phyloP scores from a whole-genome alignment of 2,113 vertebrate species.

The Nestor notabilis region DNA sequence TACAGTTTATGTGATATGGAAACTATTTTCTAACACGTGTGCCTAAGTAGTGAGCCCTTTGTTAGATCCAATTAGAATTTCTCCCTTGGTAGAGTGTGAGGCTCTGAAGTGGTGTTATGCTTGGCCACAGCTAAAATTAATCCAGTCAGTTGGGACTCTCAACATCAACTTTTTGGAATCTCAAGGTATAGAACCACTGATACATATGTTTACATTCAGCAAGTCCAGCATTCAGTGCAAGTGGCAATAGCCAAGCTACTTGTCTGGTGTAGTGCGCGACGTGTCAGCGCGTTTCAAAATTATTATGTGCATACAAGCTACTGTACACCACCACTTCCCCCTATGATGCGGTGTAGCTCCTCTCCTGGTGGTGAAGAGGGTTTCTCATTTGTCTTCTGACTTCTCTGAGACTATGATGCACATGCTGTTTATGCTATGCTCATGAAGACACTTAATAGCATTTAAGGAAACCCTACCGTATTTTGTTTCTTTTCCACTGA shows the following conservation, averaged over 20 bases:
- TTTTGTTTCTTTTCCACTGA: not conserved
- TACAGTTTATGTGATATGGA: conserved; percentile 62
- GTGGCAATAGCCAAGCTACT: not conserved
- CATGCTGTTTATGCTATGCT: not conserved
- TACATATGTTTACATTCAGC: conserved; percentile 29
- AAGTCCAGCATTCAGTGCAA: conserved; percentile 20
- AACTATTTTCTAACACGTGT: conserved; percentile 66
- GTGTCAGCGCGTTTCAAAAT: not conserved
- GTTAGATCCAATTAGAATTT: conserved; percentile 69
- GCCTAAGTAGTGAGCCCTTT: conserved; percentile 58
- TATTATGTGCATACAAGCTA: not conserved
- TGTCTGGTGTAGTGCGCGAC: not conserved
- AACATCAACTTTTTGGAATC: conserved; percentile 9
- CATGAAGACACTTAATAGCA: not conserved
- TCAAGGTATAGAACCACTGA: conserved; percentile 28
- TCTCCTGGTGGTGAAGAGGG: not conserved
- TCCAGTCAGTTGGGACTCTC: conserved; percentile 50
- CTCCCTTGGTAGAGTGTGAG: conserved; percentile 51
- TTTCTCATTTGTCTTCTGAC: not conserved
- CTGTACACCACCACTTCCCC: not conserved
- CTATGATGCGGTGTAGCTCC: not conserved
- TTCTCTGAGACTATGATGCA: not conserved
- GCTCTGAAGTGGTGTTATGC: conserved; percentile 53
- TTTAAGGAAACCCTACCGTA: not conserved
- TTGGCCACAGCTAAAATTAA: conserved; percentile 54